Percentiles rank a stretch among this genome's conserved stretches.
These are phyloP conservation scores for Hemiscyllium ocellatum DNA, from an alignment of 2,113 vertebrate genomes.

Conservation along the genomic window DNA sequence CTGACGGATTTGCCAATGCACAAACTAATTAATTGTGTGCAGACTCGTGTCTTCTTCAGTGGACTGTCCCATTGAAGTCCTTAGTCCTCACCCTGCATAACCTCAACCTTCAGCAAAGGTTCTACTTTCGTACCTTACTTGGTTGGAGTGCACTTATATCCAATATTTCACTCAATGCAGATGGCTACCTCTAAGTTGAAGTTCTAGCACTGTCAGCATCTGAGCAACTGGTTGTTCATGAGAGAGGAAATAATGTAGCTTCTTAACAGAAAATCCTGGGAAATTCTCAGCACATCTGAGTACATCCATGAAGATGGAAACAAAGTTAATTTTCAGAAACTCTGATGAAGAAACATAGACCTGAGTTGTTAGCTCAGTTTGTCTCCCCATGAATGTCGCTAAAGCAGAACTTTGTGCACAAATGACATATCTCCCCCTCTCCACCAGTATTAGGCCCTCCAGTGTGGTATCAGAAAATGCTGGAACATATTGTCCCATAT, in stretches of 20 bases:
- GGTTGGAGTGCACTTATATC: background rate
- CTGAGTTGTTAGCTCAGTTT: background rate
- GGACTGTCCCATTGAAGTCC: background rate
- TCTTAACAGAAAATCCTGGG: background rate
- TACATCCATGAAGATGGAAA: background rate
- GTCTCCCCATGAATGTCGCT: background rate
- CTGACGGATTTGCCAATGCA: background rate
- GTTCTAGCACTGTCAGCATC: background rate
- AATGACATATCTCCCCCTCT: background rate
- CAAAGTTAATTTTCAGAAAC: background rate
- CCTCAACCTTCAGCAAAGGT: background rate
- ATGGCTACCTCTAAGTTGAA: background rate
- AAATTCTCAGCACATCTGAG: background rate
- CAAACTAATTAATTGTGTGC: background rate
- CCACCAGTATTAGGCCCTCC: background rate
- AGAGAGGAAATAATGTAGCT: background rate
- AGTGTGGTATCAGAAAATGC: too few relatives aligned
- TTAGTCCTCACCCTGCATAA: background rate
- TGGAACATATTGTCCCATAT: too few relatives aligned
- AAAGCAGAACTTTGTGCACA: background rate
- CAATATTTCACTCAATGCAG: background rate
- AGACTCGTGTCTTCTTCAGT: background rate
- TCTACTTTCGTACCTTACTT: background rate
- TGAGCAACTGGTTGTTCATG: background rate
- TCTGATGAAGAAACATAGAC: background rate